phyloP scores from a whole-genome alignment of 1,140 invertebrate species.

The Drosophila teissieri region DNA sequence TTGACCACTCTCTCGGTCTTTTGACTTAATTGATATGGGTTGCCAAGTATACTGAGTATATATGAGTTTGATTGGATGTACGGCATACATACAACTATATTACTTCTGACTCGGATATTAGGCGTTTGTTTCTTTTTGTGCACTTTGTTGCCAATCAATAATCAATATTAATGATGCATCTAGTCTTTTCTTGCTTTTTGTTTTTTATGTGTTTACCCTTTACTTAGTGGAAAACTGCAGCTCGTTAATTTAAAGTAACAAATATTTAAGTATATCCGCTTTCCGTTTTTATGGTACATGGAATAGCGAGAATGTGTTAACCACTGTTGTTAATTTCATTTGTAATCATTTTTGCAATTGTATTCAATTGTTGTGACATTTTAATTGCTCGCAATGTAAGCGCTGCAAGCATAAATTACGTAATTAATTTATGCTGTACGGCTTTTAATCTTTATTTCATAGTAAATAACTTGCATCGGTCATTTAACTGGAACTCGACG shows the following conservation, averaged over 20 bases:
- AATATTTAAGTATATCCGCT: neutral
- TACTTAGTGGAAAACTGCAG: too few species aligned
- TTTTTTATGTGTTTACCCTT: neutral
- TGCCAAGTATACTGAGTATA: constrained; percentile 1
- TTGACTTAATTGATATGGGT: constrained; percentile 59
- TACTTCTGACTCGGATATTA: constrained; percentile 3
- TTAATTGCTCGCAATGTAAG: constrained; percentile 15
- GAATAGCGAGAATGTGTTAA: constrained; percentile 5
- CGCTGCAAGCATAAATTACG: constrained; percentile 8
- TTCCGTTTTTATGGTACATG: neutral
- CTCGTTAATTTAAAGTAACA: neutral
- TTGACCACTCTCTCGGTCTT: constrained; percentile 43
- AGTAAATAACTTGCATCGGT: constrained; percentile 6
- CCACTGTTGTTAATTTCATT: constrained; percentile 5
- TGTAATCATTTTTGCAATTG: constrained; percentile 7
- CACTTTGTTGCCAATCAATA: constrained; percentile 17
- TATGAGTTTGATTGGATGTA: neutral
- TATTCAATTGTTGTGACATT: constrained; percentile 26
- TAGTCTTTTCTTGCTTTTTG: neutral
- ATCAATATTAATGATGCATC: constrained; percentile 46
- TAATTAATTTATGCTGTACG: constrained; percentile 26
- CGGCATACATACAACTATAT: neutral
- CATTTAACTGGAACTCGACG: constrained; percentile 1
- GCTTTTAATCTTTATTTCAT: constrained; percentile 4
- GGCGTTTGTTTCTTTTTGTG: constrained; percentile 30